These are phyloP conservation scores for Oxyura jamaicensis DNA, from an alignment of 2,113 vertebrate species.

Conservation along the genomic window DNA sequence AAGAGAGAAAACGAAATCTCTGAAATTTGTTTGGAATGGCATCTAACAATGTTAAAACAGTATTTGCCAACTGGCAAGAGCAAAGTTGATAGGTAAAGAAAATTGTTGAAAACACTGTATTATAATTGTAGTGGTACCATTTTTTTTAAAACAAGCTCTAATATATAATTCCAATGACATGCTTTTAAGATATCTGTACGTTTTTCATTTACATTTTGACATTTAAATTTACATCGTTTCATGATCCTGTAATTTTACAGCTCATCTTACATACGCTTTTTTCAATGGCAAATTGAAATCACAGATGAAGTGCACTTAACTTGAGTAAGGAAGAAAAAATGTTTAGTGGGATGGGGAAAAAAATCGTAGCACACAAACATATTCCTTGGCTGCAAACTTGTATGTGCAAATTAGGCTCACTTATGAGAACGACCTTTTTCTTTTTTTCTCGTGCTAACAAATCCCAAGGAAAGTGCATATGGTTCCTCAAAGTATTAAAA, in stretches of 20 bases:
- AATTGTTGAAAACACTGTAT: conserved; percentile 1
- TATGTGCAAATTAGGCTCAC: conserved; percentile 52
- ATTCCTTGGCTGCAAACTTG: conserved; percentile 37
- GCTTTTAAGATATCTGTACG: conserved; percentile 33
- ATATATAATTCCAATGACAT: conserved; percentile 22
- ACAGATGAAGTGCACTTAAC: conserved; percentile 39
- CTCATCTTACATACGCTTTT: conserved; percentile 59
- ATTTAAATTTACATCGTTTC: conserved; percentile 53
- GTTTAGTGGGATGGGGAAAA: conserved; percentile 37
- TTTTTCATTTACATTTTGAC: conserved; percentile 70
- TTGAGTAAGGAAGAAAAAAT: conserved; percentile 36
- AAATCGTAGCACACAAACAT: conserved; percentile 15
- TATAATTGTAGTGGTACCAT: conserved; percentile 35
- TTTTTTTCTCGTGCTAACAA: conserved; percentile 49
- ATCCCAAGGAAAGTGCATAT: conserved; percentile 46
- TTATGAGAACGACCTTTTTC: conserved; percentile 61
- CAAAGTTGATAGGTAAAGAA: conserved; percentile 46
- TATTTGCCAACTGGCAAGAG: conserved; percentile 57
- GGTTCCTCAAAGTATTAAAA: conserved; percentile 55
- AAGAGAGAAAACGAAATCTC: conserved; percentile 1
- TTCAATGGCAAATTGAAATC: conserved; percentile 66
- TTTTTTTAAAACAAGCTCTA: not conserved
- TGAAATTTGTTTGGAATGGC: conserved; percentile 26
- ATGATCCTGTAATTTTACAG: conserved; percentile 71
- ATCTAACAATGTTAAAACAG: conserved; percentile 32